Evolutionary conservation across 2,113 vertebrate species (phyloP).

Genomic region (Capreolus pygargus): DNA sequence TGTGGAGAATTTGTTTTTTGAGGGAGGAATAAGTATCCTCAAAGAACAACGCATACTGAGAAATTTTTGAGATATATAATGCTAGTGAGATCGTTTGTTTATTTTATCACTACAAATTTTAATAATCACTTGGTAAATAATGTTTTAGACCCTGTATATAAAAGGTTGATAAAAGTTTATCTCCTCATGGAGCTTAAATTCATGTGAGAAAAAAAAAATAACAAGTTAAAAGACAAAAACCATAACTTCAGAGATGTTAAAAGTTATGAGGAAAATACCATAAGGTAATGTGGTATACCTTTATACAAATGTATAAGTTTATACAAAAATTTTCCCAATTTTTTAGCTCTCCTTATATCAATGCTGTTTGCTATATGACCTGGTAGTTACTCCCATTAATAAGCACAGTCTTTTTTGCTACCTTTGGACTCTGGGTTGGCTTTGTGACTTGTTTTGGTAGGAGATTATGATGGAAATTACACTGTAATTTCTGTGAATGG

Average conservation of each 20-base stretch:
- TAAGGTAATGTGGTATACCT: background rate
- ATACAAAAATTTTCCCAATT: background rate
- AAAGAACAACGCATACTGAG: background rate
- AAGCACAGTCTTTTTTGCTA: background rate
- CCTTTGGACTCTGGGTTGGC: background rate
- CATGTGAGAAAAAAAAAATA: background rate
- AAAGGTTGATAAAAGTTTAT: background rate
- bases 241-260: background rate
- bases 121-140: background rate
- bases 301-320: background rate
- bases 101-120: background rate
- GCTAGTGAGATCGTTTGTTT: background rate
- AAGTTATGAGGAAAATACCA: background rate
- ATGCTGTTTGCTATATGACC: background rate
- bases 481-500: background rate
- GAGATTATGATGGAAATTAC: background rate
- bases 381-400: background rate
- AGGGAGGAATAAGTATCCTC: fast-evolving
- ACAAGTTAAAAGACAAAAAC: background rate
- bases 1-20: background rate
- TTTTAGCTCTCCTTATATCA: background rate
- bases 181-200: background rate
- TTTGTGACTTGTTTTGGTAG: background rate
- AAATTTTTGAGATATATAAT: background rate
- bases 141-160: background rate